Base-by-base conservation (phyloP, 2,797 vertebrate genomes). In the Rhynchotus rufescens region DNA sequence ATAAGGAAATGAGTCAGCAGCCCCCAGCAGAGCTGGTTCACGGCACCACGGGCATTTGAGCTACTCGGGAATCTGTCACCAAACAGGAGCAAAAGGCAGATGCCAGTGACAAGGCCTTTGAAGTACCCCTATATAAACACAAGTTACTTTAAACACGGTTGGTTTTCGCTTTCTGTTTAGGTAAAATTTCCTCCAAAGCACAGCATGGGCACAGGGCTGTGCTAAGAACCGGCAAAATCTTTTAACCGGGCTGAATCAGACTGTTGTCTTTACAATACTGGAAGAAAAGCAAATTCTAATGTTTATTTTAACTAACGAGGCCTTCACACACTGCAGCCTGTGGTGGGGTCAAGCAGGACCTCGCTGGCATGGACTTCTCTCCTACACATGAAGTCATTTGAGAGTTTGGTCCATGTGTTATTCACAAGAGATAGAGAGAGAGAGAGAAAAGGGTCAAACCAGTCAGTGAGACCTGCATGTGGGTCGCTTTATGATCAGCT, bases 1-100 rank as follows among this genome's bases (percentile, higher is more conserved):
- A 81, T 67, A 93, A 91, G 94, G 94, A 92, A 92, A 65, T 93
- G 94, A 95, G 88, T 94, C 94, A 92, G 22, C 81, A 68, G 32
- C 40, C 9, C 65, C 74, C 45, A 56, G 77, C 91, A 87, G 72
- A 44, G 72, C 83, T 76, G 71, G 91, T 80, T 84, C 93, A 79
- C 1, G 56, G 92, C 72, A 25, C 81, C 25, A 1, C 0, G 57
- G 0, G 0, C 11, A 8, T 59, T 74, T 9, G 0, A 2, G 65
- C 72, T 84, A 42, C 84, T 90, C 32, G 65, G 88, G 68, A 92
- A 91, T 30, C 61, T 6, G 21, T 0, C 21, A 71, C n/a, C 38
- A 51, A 85, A 80, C 16, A 40, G 15, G 79, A 23, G 57, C 36
- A 25, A 83, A 82, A 90, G 68, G 90, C 81, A 91, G 79, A 94